phyloP scores from a whole-genome alignment of 2,113 vertebrate genomes.

The Rhinolophus ferrumequinum region DNA sequence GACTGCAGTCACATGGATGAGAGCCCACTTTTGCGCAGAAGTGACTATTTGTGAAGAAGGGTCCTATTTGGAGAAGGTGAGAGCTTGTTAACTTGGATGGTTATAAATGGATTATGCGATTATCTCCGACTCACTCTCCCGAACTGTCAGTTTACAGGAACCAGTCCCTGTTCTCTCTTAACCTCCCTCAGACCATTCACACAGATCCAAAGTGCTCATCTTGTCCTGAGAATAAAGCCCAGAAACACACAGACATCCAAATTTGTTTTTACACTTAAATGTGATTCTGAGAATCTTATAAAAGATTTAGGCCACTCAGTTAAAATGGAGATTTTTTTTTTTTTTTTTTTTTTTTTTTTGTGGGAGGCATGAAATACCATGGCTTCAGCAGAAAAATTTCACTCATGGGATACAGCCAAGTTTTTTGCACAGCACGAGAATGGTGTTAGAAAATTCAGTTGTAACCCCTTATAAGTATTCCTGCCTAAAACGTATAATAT shows the following conservation, averaged over 20 bases:
- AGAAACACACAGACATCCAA: background rate
- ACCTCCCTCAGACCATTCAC: background rate
- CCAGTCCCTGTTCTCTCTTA: slow-evolving; percentile 44
- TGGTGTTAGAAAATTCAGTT: background rate
- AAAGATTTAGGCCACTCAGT: background rate
- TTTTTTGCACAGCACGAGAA: background rate
- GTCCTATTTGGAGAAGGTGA: slow-evolving; percentile 72
- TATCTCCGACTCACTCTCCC: slow-evolving; percentile 60
- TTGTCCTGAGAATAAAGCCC: background rate
- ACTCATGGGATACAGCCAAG: background rate
- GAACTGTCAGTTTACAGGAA: slow-evolving; percentile 70
- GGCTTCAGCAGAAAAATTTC: background rate
- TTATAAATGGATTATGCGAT: slow-evolving; percentile 80
- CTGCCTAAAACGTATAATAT: background rate
- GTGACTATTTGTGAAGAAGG: slow-evolving; percentile 69
- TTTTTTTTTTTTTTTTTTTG: background rate
- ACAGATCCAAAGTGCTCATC: slow-evolving; percentile 15
- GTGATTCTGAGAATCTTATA: background rate
- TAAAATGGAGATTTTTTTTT: background rate
- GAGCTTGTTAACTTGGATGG: slow-evolving; percentile 74
- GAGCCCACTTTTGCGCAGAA: slow-evolving; percentile 51
- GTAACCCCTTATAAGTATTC: background rate
- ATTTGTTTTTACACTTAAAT: background rate
- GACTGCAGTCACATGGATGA: slow-evolving; percentile 6
- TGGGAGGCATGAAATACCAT: accelerated